These are phyloP conservation scores for Trinectes maculatus DNA, from an alignment of 2,113 vertebrate species.

Conservation along the genomic window DNA sequence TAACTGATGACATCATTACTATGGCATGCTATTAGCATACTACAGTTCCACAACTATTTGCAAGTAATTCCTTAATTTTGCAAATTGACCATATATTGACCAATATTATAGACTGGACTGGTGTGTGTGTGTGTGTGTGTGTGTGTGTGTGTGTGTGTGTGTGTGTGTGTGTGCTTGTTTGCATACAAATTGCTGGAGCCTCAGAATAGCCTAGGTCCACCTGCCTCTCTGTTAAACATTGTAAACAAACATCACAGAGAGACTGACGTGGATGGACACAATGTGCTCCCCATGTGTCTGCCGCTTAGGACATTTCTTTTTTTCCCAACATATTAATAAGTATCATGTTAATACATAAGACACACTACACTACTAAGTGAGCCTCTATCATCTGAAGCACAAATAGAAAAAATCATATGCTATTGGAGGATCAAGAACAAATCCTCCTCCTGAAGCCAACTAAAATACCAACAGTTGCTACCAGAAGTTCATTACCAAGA, in stretches of 20 bases:
- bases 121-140: neutral
- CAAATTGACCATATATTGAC: neutral
- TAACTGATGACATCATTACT: neutral
- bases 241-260: conserved; percentile 45
- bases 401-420: conserved; percentile 8
- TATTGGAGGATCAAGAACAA: conserved; percentile 15
- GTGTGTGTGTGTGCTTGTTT: neutral
- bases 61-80: neutral
- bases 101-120: neutral
- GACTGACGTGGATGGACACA: conserved; percentile 3
- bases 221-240: conserved; percentile 46
- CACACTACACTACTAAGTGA: neutral
- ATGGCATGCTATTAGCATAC: neutral
- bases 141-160: neutral
- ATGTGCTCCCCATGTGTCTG: conserved; percentile 1
- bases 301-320: conserved; percentile 22
- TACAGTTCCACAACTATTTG: neutral
- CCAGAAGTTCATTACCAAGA: conserved; percentile 24
- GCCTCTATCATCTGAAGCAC: conserved; percentile 1
- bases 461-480: conserved; percentile 43
- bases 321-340: conserved; percentile 2
- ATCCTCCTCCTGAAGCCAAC: conserved; percentile 32
- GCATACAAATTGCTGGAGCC: conserved; percentile 33
- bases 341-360: neutral
- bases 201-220: conserved; percentile 43